Evolutionary conservation across 2,888 invertebrate species (phyloP), one percentile per base, ranked within the genome.

Genomic region (Busseola fusca): DNA sequence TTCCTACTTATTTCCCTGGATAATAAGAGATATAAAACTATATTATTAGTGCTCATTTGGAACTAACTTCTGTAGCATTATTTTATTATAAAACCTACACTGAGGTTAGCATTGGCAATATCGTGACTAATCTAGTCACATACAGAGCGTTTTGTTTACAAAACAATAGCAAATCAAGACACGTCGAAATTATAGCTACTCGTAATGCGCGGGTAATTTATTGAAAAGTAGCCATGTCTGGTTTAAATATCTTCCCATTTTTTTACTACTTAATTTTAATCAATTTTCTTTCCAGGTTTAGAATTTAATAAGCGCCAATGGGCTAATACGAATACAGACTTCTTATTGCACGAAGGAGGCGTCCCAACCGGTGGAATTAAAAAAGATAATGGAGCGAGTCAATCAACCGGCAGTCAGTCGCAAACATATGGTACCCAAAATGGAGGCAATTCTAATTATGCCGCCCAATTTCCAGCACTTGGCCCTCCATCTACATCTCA

Each of bases 291-390:
- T 91, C 58, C 88, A 94, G 94, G 90, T 54, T 80, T 89, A 67
- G 89, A 91, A 83, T 88, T 87, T 69, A 87, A 86, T 64, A 89
- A 85, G 67, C 88, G 76, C n/a, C 84, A 91, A 71, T 84, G 88
- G 57, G 87, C 90, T 71, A 93, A 91, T 86, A 84, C 91, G 9
- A 94, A 90, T 78, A 89, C 88, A 9, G 95, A 95, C 75, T 95
- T 95, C 74, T 88, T 95, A 84, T 76, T 91, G 42, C 95, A 95
- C 64, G 95, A 95, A 91, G 89, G 90, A 59, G 92, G 92, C 56
- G 83, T 78, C 12, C 79, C 85, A 60, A 69, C 79, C 57, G 84
- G 82, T 69, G 86, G 81, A 34, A 85, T 89, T 52, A 93, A 93
- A 85, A 89, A 85, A 80, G 87, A 92, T 76, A 88, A 88, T 81